Base-by-base conservation (phyloP, 2,797 vertebrate genomes). In the Erethizon dorsatum region DNA sequence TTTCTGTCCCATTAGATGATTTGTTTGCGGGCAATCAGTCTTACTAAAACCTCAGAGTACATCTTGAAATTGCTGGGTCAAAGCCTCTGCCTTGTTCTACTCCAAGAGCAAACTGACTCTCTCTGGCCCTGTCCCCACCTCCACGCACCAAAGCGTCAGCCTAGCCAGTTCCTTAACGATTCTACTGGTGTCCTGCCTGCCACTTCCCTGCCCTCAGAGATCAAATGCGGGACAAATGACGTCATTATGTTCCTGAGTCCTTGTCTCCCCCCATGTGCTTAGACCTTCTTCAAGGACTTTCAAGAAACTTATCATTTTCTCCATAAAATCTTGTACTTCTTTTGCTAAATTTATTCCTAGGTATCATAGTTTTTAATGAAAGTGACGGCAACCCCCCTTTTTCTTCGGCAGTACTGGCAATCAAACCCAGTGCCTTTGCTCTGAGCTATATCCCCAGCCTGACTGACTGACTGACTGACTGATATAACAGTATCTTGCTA, bases 301-400 rank as follows among this genome's bases (percentile, higher is more conserved):
- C 5, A 61, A 22, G 63, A 77, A 61, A n/a, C 12, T 65, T 63
- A 37, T 12, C 45, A 69, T 84, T 87, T 94, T 87, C 52, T 95
- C 77, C 6, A 3, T 63, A 31, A 86, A 88, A 31, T 52, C 54
- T 67, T 88, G 17, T 2, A 78, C 24, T 84, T 88, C 52, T 41
- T 94, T 90, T n/a, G 18, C 7, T 83, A 59, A 59, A 84, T 88
- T 11, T 88, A 67, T 50, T 93, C 17, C 13, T 54, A 45, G 28
- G 56, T 86, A 83, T 52, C n/a, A 86, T 45, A 31, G 52, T 83
- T 90, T 95, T 90, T 54, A 69, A 86, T 69, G 24, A 79, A 93
- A 24, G 22, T 45, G 71, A 75, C 20, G 24, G 41, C 47, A 75
- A 8, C 20, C n/a, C 17, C 71, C 24, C 20, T 2, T 2, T 12